Evolutionary conservation across 2,113 vertebrate species (phyloP).

Genomic region (Grallaria varia): DNA sequence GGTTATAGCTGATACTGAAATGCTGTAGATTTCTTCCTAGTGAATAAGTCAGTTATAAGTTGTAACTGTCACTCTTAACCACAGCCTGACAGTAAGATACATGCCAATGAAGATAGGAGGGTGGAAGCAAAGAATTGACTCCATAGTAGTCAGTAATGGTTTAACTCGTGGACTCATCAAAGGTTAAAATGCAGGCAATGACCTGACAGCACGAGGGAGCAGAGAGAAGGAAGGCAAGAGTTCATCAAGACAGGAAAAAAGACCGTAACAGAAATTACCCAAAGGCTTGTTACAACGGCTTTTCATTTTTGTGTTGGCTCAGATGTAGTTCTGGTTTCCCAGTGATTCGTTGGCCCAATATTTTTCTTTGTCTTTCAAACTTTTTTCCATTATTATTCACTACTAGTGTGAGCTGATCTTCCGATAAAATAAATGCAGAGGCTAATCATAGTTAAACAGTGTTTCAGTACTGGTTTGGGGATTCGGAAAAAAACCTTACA

Average conservation of each 20-base stretch:
- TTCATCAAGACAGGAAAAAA: background rate
- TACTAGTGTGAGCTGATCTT: background rate
- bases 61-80: background rate
- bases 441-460: background rate
- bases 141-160: background rate
- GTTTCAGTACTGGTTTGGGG: background rate
- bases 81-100: background rate
- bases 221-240: background rate
- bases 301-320: background rate
- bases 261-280: background rate
- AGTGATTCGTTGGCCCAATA: background rate
- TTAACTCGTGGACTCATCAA: background rate
- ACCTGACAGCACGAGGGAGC: background rate
- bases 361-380: background rate
- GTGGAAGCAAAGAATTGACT: background rate
- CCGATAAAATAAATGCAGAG: background rate
- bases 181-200: background rate
- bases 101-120: background rate
- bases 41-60: background rate
- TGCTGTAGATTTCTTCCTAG: background rate
- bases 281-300: background rate
- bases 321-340: background rate
- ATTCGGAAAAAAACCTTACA: background rate
- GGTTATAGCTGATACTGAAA: background rate
- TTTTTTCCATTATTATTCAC: background rate